Conservation (phyloP, 2,888 invertebrate species). For the Ecdyonurus torrentis region DNA sequence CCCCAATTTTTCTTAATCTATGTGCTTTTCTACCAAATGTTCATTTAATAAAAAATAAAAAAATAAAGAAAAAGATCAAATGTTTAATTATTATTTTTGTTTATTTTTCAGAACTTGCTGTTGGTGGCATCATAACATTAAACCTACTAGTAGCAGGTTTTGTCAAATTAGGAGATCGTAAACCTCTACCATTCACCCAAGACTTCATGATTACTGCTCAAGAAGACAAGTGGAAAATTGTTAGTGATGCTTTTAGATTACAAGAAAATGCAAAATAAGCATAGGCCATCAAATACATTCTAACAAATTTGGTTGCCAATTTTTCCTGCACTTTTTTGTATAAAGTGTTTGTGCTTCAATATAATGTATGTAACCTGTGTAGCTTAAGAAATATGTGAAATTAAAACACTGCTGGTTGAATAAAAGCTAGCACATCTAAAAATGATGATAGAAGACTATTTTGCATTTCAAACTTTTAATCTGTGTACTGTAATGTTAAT, state of each 20-base stretch:
- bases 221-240: constrained; percentile 86
- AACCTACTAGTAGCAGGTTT: constrained; percentile 69
- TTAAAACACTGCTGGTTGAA: too few relatives aligned
- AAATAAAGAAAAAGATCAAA: not conserved
- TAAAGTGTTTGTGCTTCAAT: too few relatives aligned
- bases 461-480: too few relatives aligned
- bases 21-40: not conserved
- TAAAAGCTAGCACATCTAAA: too few relatives aligned
- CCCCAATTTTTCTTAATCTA: too few relatives aligned
- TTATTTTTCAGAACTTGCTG: constrained; percentile 42
- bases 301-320: too few relatives aligned
- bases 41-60: not conserved
- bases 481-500: too few relatives aligned
- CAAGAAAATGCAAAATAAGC: constrained; percentile 44
- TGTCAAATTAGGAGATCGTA: constrained; percentile 50
- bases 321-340: too few relatives aligned
- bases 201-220: constrained; percentile 75
- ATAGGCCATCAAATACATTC: too few relatives aligned
- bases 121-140: constrained; percentile 61
- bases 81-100: not conserved
- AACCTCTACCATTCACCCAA: constrained; percentile 57
- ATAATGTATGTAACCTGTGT: too few relatives aligned
- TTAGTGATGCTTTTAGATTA: constrained; percentile 70
- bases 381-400: too few relatives aligned
- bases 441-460: too few relatives aligned